Conservation (phyloP, 1,140 invertebrate genomes). For the Drosophila nigromelanica region DNA sequence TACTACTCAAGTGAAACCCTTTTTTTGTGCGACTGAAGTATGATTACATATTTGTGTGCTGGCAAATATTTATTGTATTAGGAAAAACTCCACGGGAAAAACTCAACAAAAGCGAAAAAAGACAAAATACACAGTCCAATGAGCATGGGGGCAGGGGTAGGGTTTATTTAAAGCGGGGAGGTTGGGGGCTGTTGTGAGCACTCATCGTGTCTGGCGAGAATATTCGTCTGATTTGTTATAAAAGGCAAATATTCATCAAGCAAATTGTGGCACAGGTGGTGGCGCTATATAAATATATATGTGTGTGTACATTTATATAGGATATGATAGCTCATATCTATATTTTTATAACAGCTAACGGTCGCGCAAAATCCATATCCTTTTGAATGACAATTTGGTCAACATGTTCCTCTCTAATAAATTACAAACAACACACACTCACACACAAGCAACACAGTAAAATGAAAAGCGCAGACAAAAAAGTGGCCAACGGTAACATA, state of each 20-base stretch:
- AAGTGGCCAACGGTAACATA: conserved; percentile 51
- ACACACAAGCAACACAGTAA: conserved; percentile 15
- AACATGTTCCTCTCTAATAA: conserved; percentile 80
- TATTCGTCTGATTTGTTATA: conserved; percentile 68
- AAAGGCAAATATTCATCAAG: conserved; percentile 80
- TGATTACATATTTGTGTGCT: conserved; percentile 76
- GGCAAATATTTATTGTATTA: conserved; percentile 81
- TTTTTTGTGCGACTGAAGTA: conserved; percentile 60
- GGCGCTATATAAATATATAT: neutral
- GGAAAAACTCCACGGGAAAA: conserved; percentile 52
- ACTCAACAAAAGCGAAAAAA: conserved; percentile 29
- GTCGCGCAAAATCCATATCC: conserved; percentile 56
- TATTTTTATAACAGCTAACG: conserved; percentile 47
- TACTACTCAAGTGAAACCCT: conserved; percentile 42
- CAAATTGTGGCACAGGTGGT: conserved; percentile 55
- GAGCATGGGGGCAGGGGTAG: neutral
- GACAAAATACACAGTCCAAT: conserved; percentile 10
- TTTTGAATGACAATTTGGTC: conserved; percentile 82
- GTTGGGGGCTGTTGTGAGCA: neutral
- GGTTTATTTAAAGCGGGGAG: neutral
- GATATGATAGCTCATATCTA: conserved; percentile 62
- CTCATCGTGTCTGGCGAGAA: conserved; percentile 45
- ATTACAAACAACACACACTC: conserved; percentile 69
- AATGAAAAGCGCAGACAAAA: conserved; percentile 74
- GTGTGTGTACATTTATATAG: conserved; percentile 31